These are phyloP conservation scores for Ophioninae sp. DNA, from an alignment of 2,888 invertebrate genomes.

Conservation along the genomic window DNA sequence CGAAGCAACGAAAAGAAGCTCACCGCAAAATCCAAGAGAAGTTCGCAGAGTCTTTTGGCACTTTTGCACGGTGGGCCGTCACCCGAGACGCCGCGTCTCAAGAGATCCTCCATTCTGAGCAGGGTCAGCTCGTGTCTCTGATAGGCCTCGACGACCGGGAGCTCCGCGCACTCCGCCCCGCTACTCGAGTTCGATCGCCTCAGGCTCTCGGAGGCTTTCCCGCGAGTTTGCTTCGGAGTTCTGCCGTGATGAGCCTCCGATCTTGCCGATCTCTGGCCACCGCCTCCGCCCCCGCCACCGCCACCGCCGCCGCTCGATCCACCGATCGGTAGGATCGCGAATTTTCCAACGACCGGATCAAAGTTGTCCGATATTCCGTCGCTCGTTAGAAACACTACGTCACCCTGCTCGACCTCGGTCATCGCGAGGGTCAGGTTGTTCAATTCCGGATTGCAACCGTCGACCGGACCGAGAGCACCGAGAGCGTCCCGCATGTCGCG, in stretches of 20 bases:
- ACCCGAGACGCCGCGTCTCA: conserved; percentile 86
- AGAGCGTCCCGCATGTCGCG: conserved; percentile 94
- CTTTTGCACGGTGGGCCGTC: conserved; percentile 85
- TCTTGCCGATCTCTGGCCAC: conserved; percentile 61
- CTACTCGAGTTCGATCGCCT: conserved; percentile 69
- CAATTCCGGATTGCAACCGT: conserved; percentile 91
- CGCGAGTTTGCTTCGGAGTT: conserved; percentile 67
- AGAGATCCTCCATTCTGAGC: conserved; percentile 88
- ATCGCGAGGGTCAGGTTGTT: conserved; percentile 93
- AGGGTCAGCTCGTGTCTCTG: conserved; percentile 90
- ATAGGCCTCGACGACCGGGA: conserved; percentile 88
- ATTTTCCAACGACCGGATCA: conserved; percentile 95
- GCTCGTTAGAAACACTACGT: conserved; percentile 93
- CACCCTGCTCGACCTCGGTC: conserved; percentile 90
- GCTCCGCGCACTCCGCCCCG: conserved; percentile 78
- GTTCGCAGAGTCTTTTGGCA: conserved; percentile 87
- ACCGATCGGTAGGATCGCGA: conserved; percentile 84
- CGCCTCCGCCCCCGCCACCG: too few species aligned
- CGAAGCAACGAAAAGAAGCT: conserved; percentile 71
- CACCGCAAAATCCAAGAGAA: conserved; percentile 89
- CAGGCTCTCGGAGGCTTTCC: conserved; percentile 72
- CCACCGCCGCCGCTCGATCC: conserved; percentile 50
- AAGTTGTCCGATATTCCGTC: conserved; percentile 96
- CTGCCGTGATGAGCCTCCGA: conserved; percentile 63
- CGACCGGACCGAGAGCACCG: conserved; percentile 93